Percentiles rank a stretch among this genome's conserved stretches.
Conservation (phyloP, 2,113 vertebrate genomes). For the Megaceryle torquata region DNA sequence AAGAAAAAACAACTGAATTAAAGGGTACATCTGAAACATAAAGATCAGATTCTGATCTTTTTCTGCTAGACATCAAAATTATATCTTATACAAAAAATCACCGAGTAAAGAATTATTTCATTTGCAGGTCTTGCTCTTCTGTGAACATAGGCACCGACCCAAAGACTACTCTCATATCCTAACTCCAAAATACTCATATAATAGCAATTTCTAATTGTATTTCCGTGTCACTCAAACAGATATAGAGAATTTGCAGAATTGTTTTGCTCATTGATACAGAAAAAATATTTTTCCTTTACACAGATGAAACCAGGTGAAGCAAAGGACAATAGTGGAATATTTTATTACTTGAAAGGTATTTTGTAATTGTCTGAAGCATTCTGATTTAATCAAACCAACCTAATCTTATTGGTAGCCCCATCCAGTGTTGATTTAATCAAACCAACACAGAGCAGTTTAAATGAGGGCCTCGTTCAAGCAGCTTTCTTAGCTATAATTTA, state of each 20-base stretch:
- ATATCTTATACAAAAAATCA: not conserved
- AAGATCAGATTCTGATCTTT: not conserved
- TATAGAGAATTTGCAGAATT: not conserved
- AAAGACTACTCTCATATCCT: not conserved
- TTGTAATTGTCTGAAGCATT: not conserved
- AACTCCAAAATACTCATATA: not conserved
- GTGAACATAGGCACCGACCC: not conserved
- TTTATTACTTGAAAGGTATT: not conserved
- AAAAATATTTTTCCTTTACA: not conserved
- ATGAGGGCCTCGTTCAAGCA: not conserved
- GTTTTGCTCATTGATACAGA: not conserved
- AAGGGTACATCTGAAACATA: not conserved
- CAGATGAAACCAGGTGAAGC: not conserved
- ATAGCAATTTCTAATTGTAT: not conserved
- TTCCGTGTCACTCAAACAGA: not conserved
- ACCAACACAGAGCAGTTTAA: slow-evolving; percentile 9
- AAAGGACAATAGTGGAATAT: not conserved
- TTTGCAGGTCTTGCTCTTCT: not conserved
- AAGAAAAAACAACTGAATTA: not conserved
- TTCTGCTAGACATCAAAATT: not conserved
- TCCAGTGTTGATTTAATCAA: slow-evolving; percentile 68
- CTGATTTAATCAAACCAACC: slow-evolving; percentile 49
- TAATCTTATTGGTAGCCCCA: not conserved
- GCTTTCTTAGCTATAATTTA: slow-evolving; percentile 52
- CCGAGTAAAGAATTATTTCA: not conserved